A percentile compares a stretch with the other conserved stretches of the same genome.
Conservation (phyloP, 2,113 vertebrate species). For the Pachyramphus minor region DNA sequence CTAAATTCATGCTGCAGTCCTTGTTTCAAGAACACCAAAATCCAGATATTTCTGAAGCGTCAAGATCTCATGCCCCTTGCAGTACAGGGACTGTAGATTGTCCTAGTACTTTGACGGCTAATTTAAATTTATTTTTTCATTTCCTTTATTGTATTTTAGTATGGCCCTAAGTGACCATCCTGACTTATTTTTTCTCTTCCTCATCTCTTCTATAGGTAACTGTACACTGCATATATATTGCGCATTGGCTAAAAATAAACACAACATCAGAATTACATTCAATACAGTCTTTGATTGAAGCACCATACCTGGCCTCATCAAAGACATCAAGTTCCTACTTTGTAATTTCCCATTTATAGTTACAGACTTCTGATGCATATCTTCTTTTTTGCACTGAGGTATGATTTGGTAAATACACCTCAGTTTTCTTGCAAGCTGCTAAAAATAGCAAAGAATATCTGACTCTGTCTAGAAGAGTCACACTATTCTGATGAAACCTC, state of each 20-base stretch:
- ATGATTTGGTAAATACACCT: background rate
- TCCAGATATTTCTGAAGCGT: background rate
- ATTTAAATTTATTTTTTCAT: background rate
- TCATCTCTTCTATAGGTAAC: background rate
- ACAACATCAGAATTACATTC: background rate
- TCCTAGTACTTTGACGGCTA: background rate
- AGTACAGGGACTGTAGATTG: background rate
- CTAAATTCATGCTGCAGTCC: background rate
- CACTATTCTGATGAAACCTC: background rate
- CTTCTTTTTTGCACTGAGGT: background rate
- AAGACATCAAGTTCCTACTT: background rate
- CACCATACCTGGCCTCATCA: background rate
- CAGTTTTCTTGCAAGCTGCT: background rate
- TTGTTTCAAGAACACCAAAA: background rate
- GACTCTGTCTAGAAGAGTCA: background rate
- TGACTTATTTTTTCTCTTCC: background rate
- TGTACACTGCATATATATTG: background rate
- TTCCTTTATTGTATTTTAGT: background rate
- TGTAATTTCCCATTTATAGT: background rate
- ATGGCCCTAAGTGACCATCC: background rate
- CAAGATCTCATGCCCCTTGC: background rate
- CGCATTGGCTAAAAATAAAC: background rate
- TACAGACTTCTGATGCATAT: background rate
- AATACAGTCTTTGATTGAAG: background rate
- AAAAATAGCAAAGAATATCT: constrained; percentile 5